Evolutionary conservation across 2,888 invertebrate genomes (phyloP), one percentile per base, ranked within the genome.

Genomic region (Stenodera caucasica): DNA sequence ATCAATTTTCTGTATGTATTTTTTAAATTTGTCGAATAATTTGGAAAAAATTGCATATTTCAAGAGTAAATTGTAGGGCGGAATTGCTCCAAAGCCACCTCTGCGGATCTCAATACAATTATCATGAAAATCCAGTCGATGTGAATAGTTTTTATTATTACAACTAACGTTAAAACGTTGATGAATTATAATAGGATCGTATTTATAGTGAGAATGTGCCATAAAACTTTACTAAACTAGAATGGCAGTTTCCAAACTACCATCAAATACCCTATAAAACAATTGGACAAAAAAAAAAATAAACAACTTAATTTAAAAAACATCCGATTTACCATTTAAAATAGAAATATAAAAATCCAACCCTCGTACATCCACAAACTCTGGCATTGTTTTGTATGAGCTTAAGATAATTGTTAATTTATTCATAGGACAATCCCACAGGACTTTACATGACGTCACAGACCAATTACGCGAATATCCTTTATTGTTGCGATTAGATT

Each of bases 381-480:
- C 37, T 18, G 49, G 57, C 57, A 23, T 52, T 51, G 35, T 69
- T 70, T 69, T 70, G 67, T 70, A 72, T 66, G 70, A 71, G 75
- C 72, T 76, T 76, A 75, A 75, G 75, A 76, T 74, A 75, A 75
- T 75, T 75, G 75, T 75, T 73, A 75, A 76, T 75, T 76, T 76
- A 76, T 76, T 74, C 75, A 76, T 75, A 70, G 74, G 67, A 71
- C 69, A 72, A 71, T 75, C 74, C 72, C 69, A 61, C 68, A 69
- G 71, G 75, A 73, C 67, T 70, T 58, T 63, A 66, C 65, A 71
- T 74, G 73, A 74, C 71, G 72, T 74, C 73, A 72, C 70, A 58
- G 71, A 51, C 74, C 75, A 75, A 75, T 75, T 75, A 74, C 71
- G 64, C 67, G 68, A 66, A 72, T 74, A 73, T 72, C 74, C 73